phyloP scores from a whole-genome alignment of 2,113 vertebrate species.

The Paedocypris sp. region DNA sequence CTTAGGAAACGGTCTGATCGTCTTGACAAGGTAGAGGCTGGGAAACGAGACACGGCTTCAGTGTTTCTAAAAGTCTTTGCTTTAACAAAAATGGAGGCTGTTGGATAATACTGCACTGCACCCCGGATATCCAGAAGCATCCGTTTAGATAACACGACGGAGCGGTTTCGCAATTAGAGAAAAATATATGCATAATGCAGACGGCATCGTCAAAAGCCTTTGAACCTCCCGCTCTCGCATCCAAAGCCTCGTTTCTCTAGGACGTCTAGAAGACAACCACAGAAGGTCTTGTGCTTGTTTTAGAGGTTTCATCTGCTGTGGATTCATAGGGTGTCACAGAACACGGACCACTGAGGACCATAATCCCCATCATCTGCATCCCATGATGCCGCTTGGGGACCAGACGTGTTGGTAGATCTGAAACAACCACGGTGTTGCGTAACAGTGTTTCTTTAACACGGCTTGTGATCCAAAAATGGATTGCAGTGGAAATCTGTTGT shows the following conservation, averaged over 20 bases:
- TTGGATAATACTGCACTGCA: constrained; percentile 9
- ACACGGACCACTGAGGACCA: background rate
- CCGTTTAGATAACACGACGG: background rate
- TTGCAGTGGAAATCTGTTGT: too few relatives aligned
- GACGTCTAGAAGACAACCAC: background rate
- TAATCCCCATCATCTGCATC: background rate
- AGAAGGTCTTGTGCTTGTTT: constrained; percentile 5
- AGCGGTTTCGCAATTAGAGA: constrained; percentile 1
- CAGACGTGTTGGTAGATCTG: background rate
- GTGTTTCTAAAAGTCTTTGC: background rate
- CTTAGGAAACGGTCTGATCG: too few relatives aligned
- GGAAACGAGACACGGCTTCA: background rate
- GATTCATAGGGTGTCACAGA: background rate
- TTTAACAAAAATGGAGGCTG: background rate
- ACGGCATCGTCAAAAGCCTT: constrained; percentile 1
- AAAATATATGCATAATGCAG: constrained; percentile 23
- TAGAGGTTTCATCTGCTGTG: background rate
- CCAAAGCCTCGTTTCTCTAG: background rate
- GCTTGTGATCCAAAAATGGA: background rate
- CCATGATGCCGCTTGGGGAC: background rate
- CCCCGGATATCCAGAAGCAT: constrained; percentile 1
- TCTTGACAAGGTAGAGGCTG: background rate
- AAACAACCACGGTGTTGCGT: too few relatives aligned
- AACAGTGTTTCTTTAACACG: too few relatives aligned
- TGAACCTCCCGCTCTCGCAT: too few relatives aligned